These are phyloP conservation scores for Onychomys leucogaster DNA, from an alignment of 2,797 vertebrate species.

Conservation along the genomic window DNA sequence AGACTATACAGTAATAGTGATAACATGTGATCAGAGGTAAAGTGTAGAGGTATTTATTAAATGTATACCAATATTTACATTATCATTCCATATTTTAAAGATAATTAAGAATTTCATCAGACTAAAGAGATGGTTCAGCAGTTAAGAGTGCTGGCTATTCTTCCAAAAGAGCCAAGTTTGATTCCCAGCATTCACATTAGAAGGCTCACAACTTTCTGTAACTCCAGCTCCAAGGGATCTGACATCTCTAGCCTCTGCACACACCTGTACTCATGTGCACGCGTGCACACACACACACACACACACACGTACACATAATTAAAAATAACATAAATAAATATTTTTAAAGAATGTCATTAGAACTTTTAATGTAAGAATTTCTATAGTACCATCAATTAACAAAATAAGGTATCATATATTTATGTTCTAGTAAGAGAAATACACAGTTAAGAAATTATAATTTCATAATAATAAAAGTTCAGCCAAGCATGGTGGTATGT, in stretches of 20 bases:
- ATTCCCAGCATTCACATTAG: neutral
- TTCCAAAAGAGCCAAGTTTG: neutral
- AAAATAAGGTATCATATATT: neutral
- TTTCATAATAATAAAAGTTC: neutral
- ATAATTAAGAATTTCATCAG: conserved; percentile 11
- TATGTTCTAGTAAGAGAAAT: neutral
- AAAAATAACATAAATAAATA: neutral
- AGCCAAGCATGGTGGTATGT: neutral
- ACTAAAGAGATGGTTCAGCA: neutral
- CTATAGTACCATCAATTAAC: neutral
- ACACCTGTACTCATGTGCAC: too few relatives aligned
- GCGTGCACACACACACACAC: neutral
- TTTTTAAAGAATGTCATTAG: neutral
- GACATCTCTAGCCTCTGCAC: neutral
- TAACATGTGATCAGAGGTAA: neutral
- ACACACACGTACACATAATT: neutral
- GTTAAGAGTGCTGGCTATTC: neutral
- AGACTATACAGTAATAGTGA: neutral
- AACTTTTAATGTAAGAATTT: conserved; percentile 40
- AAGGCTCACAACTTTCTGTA: neutral
- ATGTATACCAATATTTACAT: neutral
- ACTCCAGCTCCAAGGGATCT: neutral
- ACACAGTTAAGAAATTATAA: neutral
- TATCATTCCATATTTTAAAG: neutral
- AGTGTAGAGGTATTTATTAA: neutral